phyloP scores from a whole-genome alignment of 23 tunicate species.

The Phallusia fumigata region DNA sequence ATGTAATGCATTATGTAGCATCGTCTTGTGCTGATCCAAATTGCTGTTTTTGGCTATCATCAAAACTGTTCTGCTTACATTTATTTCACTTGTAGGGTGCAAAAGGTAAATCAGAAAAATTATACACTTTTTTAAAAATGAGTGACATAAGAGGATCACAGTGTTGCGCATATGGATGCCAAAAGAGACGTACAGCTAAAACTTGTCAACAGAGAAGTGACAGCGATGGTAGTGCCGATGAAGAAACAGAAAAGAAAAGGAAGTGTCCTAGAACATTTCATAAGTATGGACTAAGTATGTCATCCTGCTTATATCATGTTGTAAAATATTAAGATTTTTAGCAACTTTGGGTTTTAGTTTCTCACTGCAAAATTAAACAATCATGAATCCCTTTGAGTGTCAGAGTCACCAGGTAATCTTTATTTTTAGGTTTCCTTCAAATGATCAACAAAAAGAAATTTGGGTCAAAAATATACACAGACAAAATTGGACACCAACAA shows the following conservation, averaged over 20 bases:
- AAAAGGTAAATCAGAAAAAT: too few species aligned
- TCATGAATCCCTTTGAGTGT: not conserved
- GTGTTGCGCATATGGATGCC: not conserved
- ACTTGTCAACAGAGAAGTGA: not conserved
- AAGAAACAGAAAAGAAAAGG: conserved; percentile 1
- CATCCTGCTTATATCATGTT: too few species aligned
- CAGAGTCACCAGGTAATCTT: not conserved
- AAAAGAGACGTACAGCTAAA: not conserved
- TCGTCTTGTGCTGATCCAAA: too few species aligned
- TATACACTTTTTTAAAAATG: not conserved
- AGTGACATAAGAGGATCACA: not conserved
- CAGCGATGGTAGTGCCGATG: conserved; percentile 10
- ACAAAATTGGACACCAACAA: not conserved
- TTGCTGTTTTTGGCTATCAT: too few species aligned
- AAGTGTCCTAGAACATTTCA: not conserved
- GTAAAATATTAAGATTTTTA: too few species aligned
- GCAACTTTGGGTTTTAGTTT: too few species aligned
- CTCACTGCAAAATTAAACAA: not conserved
- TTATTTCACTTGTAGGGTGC: too few species aligned
- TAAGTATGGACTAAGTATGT: not conserved
- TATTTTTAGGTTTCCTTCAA: not conserved
- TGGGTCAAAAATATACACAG: not conserved
- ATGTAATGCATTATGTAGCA: too few species aligned
- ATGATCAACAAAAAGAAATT: not conserved
- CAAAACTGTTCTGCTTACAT: too few species aligned